Conservation (phyloP, 2,888 invertebrate species). For the Marronus borbonicus region DNA sequence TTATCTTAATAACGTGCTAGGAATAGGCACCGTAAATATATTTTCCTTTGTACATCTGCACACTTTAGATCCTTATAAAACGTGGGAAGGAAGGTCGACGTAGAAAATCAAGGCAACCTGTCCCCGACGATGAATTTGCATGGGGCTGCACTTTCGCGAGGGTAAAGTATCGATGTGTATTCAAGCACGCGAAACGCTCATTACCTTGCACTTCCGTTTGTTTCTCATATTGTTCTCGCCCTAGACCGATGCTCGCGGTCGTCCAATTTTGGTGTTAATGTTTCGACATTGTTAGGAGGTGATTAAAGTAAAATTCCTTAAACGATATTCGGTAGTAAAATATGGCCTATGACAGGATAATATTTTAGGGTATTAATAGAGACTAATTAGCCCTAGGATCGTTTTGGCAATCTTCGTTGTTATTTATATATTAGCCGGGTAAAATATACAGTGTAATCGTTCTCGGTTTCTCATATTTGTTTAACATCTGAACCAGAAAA, state of each 20-base stretch:
- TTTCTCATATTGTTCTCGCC: constrained; percentile 64
- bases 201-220: constrained; percentile 63
- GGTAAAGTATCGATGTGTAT: constrained; percentile 61
- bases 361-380: constrained; percentile 14
- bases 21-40: neutral
- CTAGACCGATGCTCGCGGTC: constrained; percentile 59
- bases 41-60: neutral
- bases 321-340: constrained; percentile 37
- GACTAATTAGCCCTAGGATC: neutral
- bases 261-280: constrained; percentile 60
- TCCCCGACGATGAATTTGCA: constrained; percentile 42
- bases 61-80: constrained; percentile 3
- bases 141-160: constrained; percentile 48
- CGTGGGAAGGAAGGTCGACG: neutral
- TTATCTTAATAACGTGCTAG: no score
- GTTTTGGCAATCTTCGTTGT: neutral
- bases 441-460: neutral
- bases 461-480: neutral
- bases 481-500: neutral
- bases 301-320: constrained; percentile 44
- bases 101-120: constrained; percentile 27
- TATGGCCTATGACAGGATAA: constrained; percentile 35
- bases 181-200: constrained; percentile 64
- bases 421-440: neutral
- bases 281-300: constrained; percentile 43